phyloP scores from a whole-genome alignment of 2,113 vertebrate species.

The Entomyzon cyanotis region DNA sequence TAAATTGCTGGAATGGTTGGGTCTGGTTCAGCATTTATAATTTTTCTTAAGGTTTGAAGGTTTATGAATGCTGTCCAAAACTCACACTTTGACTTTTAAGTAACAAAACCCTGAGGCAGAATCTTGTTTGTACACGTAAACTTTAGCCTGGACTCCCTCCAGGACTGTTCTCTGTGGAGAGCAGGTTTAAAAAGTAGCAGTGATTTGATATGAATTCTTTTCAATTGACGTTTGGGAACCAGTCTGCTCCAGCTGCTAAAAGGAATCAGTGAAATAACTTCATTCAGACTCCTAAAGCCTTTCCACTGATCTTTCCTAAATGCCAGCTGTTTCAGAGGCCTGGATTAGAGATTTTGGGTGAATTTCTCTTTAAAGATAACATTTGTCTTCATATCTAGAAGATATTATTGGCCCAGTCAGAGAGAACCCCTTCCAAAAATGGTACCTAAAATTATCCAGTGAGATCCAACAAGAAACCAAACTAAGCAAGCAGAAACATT shows the following conservation, averaged over 20 bases:
- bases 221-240: background rate
- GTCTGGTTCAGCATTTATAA: background rate
- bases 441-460: background rate
- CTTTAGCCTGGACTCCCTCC: background rate
- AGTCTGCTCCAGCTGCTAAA: background rate
- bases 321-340: background rate
- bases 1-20: background rate
- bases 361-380: background rate
- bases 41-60: background rate
- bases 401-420: background rate
- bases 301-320: background rate
- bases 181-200: background rate
- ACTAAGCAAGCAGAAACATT: background rate
- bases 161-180: background rate
- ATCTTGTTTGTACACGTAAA: slow-evolving; percentile 40
- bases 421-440: background rate
- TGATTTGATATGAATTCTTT: background rate
- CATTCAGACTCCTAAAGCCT: background rate
- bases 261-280: background rate
- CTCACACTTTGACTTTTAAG: background rate
- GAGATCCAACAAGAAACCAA: background rate
- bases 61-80: background rate
- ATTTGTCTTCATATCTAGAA: background rate
- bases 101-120: background rate
- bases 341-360: background rate